Base-by-base conservation (phyloP, 2,888 invertebrate genomes). In the Phragmatobia fuliginosa region DNA sequence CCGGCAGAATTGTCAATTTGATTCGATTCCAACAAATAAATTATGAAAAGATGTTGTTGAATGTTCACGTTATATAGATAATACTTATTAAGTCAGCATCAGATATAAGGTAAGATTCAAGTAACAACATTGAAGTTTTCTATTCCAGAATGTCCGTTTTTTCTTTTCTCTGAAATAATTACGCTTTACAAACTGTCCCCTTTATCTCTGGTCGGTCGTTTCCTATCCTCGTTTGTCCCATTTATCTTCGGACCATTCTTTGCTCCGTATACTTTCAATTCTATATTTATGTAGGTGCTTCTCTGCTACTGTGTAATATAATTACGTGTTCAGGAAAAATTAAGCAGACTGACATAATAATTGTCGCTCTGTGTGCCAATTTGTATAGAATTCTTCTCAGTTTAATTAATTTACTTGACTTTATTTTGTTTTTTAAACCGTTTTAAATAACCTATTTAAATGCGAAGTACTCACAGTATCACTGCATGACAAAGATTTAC, bases 1-100 rank as follows among this genome's bases (percentile, higher is more conserved):
- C 84, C 86, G 85, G 85, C 86, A 85, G 87, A 91, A 92, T 91
- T 90, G 91, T 86, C 91, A 90, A 91, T 91, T 90, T 89, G 85
- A 87, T 88, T 87, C 83, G 78, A 49, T 49, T 73, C 79, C 83
- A 81, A 81, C 81, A 80, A 83, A 84, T 84, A 85, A 80, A 84
- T 84, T 82, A 81, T 80, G 76, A 81, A 79, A 79, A 77, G 73
- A 80, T 78, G 78, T 75, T 81, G 76, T 73, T 79, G 73, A 75
- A 73, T 81, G 74, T 72, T 78, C 73, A 76, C 73, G 69, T 70
- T 74, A 77, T 72, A 65, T 31, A 63, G 66, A 65, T 68, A 69
- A 68, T 68, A 25, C 62, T 68, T 71, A 65, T 71, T 71, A 71
- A 61, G 10, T 68, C 32, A 1, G 38, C 45, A 65, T 68, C 45